Evolutionary conservation across 2,888 invertebrate genomes (phyloP).

Genomic region (Geotrupes spiniger): DNA sequence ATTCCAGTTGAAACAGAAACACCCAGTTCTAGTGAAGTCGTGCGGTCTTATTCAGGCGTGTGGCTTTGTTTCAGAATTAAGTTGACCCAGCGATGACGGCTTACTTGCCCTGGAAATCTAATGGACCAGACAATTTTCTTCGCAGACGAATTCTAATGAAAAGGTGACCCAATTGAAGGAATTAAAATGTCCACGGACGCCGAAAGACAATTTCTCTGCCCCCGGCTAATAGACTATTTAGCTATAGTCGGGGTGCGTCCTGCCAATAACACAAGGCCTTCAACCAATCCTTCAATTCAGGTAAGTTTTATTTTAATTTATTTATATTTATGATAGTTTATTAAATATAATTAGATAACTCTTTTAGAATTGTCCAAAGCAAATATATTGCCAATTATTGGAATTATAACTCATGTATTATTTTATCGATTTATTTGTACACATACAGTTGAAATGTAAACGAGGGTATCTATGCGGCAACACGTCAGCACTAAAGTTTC

Average conservation of each 20-base stretch:
- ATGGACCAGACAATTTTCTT: not conserved
- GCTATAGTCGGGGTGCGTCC: constrained; percentile 93
- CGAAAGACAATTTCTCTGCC: constrained; percentile 80
- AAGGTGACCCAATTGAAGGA: constrained; percentile 40
- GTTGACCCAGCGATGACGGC: constrained; percentile 8
- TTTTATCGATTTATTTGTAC: too few species aligned
- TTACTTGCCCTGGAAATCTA: not conserved
- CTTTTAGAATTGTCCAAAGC: too few species aligned
- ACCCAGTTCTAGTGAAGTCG: too few species aligned
- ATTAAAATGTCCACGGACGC: constrained; percentile 54
- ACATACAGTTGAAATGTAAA: too few species aligned
- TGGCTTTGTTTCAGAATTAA: constrained; percentile 13
- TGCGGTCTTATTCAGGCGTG: too few species aligned
- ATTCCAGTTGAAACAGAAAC: not conserved
- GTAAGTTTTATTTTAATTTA: too few species aligned
- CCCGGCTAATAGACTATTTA: constrained; percentile 91
- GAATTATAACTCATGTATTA: too few species aligned
- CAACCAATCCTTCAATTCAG: constrained; percentile 75
- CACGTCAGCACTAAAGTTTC: too few species aligned
- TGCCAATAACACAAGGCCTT: constrained; percentile 59
- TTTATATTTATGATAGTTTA: too few species aligned
- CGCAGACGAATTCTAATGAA: constrained; percentile 17
- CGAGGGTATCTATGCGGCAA: too few species aligned
- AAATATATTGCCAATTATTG: too few species aligned
- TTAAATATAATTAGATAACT: too few species aligned